Conservation (phyloP, 2,888 invertebrate genomes). For the Dicranocentrus wangi region DNA sequence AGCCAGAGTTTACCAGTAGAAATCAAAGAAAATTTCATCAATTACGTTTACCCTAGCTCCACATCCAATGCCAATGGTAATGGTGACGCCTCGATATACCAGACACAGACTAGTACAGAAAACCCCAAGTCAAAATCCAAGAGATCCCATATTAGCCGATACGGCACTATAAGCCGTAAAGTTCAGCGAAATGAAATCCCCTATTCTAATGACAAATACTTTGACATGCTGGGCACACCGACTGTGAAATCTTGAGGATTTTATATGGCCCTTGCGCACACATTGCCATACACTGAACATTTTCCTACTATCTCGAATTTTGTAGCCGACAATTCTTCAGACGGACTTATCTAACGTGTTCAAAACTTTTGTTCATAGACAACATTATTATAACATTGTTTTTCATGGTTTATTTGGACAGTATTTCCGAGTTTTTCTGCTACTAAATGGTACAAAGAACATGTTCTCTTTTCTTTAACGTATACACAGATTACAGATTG, state of each 20-base stretch:
- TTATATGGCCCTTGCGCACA: too few species aligned
- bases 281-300: too few species aligned
- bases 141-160: slow-evolving; percentile 23
- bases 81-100: not conserved
- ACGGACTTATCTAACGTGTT: too few species aligned
- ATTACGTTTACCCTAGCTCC: slow-evolving; percentile 35
- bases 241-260: slow-evolving; percentile 47
- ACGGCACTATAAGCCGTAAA: not conserved
- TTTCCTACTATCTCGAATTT: too few species aligned
- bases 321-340: too few species aligned
- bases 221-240: slow-evolving; percentile 57
- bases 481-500: too few species aligned
- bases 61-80: slow-evolving; percentile 13
- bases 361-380: too few species aligned
- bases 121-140: slow-evolving; percentile 32
- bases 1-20: not conserved
- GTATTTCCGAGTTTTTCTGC: too few species aligned
- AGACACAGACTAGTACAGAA: slow-evolving; percentile 3
- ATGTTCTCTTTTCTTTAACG: too few species aligned
- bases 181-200: slow-evolving; percentile 29
- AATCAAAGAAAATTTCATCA: slow-evolving; percentile 10
- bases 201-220: slow-evolving; percentile 33
- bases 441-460: too few species aligned
- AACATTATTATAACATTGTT: too few species aligned
- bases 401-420: too few species aligned